A percentile compares a stretch with the other conserved stretches of the same genome.
These are phyloP conservation scores for Semnornis frantzii DNA, from an alignment of 2,113 vertebrate species.

Conservation along the genomic window DNA sequence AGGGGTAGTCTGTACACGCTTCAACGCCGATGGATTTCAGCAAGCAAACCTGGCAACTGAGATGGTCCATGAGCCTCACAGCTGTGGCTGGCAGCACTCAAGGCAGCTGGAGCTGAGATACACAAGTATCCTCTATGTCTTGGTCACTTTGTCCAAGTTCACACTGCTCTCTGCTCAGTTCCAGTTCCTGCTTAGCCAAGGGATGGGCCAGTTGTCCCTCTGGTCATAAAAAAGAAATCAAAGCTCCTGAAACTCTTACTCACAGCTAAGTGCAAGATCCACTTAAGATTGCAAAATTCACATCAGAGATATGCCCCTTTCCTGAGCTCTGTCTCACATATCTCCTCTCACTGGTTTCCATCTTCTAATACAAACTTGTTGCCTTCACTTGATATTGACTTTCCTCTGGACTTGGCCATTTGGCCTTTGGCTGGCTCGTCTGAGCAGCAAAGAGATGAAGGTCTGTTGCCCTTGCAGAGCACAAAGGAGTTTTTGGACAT, in stretches of 20 bases:
- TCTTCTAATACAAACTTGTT: background rate
- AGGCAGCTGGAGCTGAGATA: slow-evolving; percentile 49
- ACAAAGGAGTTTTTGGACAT: background rate
- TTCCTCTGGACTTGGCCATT: background rate
- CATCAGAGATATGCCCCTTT: background rate
- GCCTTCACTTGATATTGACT: background rate
- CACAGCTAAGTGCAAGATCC: background rate
- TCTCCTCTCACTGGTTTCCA: background rate
- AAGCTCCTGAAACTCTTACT: background rate
- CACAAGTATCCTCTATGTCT: background rate
- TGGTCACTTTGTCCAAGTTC: slow-evolving; percentile 50
- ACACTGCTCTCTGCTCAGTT: background rate
- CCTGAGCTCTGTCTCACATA: background rate
- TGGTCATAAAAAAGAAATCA: background rate
- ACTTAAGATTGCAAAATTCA: background rate
- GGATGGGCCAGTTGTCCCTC: background rate
- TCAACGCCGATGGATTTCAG: slow-evolving; percentile 32
- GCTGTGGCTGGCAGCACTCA: slow-evolving; percentile 38
- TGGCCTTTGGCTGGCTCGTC: background rate
- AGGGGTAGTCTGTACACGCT: slow-evolving; percentile 1
- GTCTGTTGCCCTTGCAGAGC: background rate
- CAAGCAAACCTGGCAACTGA: slow-evolving; percentile 52
- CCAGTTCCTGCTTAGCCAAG: background rate
- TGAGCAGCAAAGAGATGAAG: background rate
- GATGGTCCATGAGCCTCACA: slow-evolving; percentile 31